phyloP scores from a whole-genome alignment of 2,888 invertebrate genomes.

The Siphlonurus alternatus region DNA sequence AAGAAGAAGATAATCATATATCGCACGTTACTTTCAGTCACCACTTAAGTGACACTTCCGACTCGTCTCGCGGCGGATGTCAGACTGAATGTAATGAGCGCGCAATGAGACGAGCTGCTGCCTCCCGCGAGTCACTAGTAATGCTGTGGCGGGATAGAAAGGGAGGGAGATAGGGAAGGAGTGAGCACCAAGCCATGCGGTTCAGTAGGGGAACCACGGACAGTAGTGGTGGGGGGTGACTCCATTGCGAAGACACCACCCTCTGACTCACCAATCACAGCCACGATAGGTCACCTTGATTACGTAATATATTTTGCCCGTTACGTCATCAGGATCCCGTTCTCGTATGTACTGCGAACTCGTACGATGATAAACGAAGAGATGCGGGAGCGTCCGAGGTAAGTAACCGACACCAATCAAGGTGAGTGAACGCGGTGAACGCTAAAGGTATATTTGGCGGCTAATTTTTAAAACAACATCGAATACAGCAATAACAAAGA shows the following conservation, averaged over 20 bases:
- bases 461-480: neutral
- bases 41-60: neutral
- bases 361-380: neutral
- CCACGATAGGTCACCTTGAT: slow-evolving; percentile 33
- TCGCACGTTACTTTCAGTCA: no score
- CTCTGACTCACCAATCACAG: slow-evolving; percentile 33
- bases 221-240: slow-evolving; percentile 14
- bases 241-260: slow-evolving; percentile 31
- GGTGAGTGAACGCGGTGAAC: neutral
- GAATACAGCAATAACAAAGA: neutral
- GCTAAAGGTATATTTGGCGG: neutral
- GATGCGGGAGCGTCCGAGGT: neutral
- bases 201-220: neutral
- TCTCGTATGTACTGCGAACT: neutral
- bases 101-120: neutral
- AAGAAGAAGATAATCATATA: no score
- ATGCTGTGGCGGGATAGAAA: neutral
- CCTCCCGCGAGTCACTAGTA: neutral
- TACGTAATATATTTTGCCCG: slow-evolving; percentile 22
- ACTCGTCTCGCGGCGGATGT: neutral
- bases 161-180: neutral
- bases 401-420: neutral
- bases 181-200: neutral
- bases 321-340: slow-evolving; percentile 10
- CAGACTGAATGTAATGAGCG: neutral